Base-by-base conservation (phyloP, 1,140 invertebrate species). In the Drosophila saltans region DNA sequence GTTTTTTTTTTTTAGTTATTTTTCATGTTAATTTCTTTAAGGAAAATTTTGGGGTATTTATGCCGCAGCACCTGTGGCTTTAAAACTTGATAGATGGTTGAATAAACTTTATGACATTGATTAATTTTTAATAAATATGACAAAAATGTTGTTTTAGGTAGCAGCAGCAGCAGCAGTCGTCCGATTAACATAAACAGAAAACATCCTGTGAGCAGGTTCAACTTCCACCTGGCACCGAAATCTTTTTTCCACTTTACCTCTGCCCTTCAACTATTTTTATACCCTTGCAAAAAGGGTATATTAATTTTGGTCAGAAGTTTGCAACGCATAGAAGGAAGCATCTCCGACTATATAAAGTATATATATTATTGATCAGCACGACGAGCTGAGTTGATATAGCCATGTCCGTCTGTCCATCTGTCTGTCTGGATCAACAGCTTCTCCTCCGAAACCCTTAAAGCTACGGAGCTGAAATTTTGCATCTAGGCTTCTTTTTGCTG, bases 61-160 rank as follows among this genome's bases (percentile, higher is more conserved):
- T 65, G 60, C 21, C 10, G 45, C 24, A 52, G 64, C 60, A 36
- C 55, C 70, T 59, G 11, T 66, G 36, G 3, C 45, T 52, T 52
- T 52, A 52, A 52, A 30, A 26, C 10, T 52, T 52, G 45, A 52
- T 36, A 39, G 26, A 33, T 76, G 78, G 62, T 68, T 63, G 56
- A 61, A 48, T 66, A 84, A 81, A 84, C 72, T 84, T 79, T 81
- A 72, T 84, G 84, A 81, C 84, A 90, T 79, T 90, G 85, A 90
- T 89, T 72, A 84, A 89, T 89, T 75, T 89, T 89, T 81, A 81
- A 89, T 89, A 89, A 84, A 88, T 84, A 73, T 81, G 55, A 81
- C 61, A 73, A 75, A 88, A 79, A 69, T 48, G 40, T 52, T 55
- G 33, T 66, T 61, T 61, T 48, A n/a, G 3, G 55, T 69, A 21